Base-by-base conservation (phyloP, 2,888 invertebrate species). In the Phortica okadai region DNA sequence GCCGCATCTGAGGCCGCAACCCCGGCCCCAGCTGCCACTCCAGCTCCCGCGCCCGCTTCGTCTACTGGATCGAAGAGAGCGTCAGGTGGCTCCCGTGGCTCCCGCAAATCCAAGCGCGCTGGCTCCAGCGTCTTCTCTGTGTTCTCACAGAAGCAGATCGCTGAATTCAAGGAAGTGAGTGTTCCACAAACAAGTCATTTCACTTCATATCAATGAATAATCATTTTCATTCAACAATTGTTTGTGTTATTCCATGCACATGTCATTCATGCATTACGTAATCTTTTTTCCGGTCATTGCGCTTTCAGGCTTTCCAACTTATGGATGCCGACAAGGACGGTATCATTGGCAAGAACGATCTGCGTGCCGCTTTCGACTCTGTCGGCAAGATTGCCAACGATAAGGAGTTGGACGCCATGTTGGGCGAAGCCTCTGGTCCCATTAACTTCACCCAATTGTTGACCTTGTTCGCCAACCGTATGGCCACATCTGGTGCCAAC, bases 311-410 rank as follows among this genome's bases (percentile, higher is more conserved):
- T 91, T 98, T 98, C 96, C 95, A 96, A 93, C 95, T 98, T 89
- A 98, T 98, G 96, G 98, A 98, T 94, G 95, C 96, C 92, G 97
- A 98, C 94, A 98, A 98, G 93, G 98, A 98, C 92, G 97, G 97
- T 87, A 94, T 97, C 92, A 94, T 95, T 92, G 94, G 96, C 92
- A 97, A 97, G 94, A 95, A 95, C 92, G 97, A 97, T 93, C 94
- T 97, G 91, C 95, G 97, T 91, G 95, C 96, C 91, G 96, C 96
- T 91, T 97, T 97, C 93, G 97, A 98, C 93, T 95, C 96, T 88
- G 95, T 98, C 88, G 98, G 98, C 92, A 96, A 96, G 92, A 94
- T 98, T 88, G 95, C 96, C 90, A 94, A 94, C 89, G 98, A 98
- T 92, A 97, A 97, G 93, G 98, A 98, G 93, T 94, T 98, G 89